A percentile compares a stretch with the other conserved stretches of the same genome.
Conservation (phyloP, 2,113 vertebrate genomes). For the Pungitius pungitius region DNA sequence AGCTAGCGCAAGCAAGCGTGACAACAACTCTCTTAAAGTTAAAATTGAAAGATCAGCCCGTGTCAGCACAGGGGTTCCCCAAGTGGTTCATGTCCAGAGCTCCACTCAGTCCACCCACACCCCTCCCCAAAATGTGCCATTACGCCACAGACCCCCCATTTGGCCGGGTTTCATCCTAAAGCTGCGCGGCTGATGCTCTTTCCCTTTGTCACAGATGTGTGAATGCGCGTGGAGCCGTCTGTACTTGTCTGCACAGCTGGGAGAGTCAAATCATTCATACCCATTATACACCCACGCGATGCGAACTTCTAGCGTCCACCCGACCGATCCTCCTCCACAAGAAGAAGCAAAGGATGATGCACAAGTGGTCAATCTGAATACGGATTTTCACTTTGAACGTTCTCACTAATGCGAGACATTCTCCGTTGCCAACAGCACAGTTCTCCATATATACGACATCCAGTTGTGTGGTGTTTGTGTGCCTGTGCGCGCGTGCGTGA, state of each 20-base stretch:
- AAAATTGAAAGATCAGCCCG: conserved; percentile 74
- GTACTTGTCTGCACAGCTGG: conserved; percentile 24
- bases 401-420: background rate
- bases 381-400: conserved; percentile 28
- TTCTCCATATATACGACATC: conserved; percentile 17
- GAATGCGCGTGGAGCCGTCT: conserved; percentile 40
- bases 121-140: conserved; percentile 26
- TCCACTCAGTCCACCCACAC: conserved; percentile 29
- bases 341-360: conserved; percentile 1
- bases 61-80: conserved; percentile 47
- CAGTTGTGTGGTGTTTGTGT: conserved; percentile 12
- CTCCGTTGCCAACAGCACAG: background rate
- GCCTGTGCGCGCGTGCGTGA: background rate
- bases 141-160: conserved; percentile 40
- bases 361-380: conserved; percentile 8
- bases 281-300: conserved; percentile 42
- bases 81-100: conserved; percentile 55
- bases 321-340: background rate
- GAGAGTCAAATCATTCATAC: conserved; percentile 57
- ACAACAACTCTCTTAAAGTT: conserved; percentile 69
- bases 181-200: conserved; percentile 45
- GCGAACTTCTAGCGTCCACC: conserved; percentile 27
- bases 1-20: conserved; percentile 66
- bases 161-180: conserved; percentile 36
- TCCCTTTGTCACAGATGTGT: conserved; percentile 35